These are phyloP conservation scores for Hormaphis cornu DNA, from an alignment of 1,140 invertebrate species.

Conservation along the genomic window DNA sequence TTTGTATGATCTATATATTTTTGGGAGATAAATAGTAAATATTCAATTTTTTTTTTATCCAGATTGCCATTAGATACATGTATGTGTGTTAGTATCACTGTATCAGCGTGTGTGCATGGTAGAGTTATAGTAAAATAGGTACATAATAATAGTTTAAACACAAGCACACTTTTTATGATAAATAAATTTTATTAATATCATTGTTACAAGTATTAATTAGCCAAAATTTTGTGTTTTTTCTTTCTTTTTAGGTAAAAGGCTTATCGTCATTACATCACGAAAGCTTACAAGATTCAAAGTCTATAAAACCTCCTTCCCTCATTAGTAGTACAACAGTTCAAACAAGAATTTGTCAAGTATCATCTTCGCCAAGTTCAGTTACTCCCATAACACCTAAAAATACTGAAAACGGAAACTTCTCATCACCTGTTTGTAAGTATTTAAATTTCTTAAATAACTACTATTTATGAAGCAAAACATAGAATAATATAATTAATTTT, in stretches of 20 bases:
- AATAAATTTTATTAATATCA: too few species aligned
- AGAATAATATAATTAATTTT: neutral
- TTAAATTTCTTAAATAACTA: neutral
- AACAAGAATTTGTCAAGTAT: conserved; percentile 28
- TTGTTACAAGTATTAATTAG: too few species aligned
- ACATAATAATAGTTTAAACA: too few species aligned
- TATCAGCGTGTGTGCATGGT: too few species aligned
- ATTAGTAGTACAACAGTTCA: conserved; percentile 16
- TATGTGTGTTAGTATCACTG: too few species aligned
- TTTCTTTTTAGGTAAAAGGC: conserved; percentile 14
- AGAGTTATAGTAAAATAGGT: too few species aligned
- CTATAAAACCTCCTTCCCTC: conserved; percentile 22
- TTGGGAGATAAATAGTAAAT: too few species aligned
- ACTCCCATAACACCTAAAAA: neutral
- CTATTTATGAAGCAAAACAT: neutral
- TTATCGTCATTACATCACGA: conserved; percentile 20
- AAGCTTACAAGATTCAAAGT: conserved; percentile 24
- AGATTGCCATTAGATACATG: too few species aligned
- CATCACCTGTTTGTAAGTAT: conserved; percentile 22
- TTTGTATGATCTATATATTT: too few species aligned
- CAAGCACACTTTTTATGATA: too few species aligned
- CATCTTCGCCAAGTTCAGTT: conserved; percentile 1
- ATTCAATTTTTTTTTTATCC: too few species aligned
- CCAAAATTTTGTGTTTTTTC: neutral
- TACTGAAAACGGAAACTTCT: conserved; percentile 16